phyloP scores from a whole-genome alignment of 2,888 invertebrate genomes.

The Labia minor region DNA sequence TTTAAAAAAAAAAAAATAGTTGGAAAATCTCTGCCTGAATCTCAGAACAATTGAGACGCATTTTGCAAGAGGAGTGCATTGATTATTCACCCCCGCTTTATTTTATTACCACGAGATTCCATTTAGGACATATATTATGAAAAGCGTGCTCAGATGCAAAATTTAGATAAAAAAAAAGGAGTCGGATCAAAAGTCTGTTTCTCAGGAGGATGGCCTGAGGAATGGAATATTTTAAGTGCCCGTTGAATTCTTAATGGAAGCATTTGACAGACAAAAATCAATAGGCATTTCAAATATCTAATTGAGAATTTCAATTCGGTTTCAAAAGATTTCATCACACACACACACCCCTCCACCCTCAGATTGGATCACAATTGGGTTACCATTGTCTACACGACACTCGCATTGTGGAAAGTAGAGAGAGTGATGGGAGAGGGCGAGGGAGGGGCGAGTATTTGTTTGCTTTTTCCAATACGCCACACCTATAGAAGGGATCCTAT shows the following conservation, averaged over 20 bases:
- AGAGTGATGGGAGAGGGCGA: too few species aligned
- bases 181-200: background rate
- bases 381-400: too few species aligned
- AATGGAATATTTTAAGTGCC: background rate
- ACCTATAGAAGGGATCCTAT: too few species aligned
- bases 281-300: background rate
- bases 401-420: too few species aligned
- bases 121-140: background rate
- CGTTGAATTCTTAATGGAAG: background rate
- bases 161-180: background rate
- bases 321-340: too few species aligned
- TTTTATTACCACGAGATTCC: background rate
- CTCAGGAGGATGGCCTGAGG: background rate
- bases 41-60: background rate
- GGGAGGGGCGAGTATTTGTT: too few species aligned
- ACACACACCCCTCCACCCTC: too few species aligned
- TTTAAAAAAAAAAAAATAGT: background rate
- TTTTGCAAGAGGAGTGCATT: background rate
- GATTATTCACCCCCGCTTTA: background rate
- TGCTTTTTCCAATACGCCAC: too few species aligned
- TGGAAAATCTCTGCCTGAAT: background rate
- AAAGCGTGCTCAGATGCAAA: background rate
- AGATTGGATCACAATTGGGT: too few species aligned
- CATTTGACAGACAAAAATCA: background rate
- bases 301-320: background rate